A percentile compares a stretch with the other conserved stretches of the same genome.
Evolutionary conservation across 2,113 vertebrate species (phyloP).

Genomic region (Oryctolagus cuniculus): mOryCun1.1 NC_091448.1:35320001-35320500

Average conservation of each 20-base stretch:
- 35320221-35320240: constrained; percentile 10
- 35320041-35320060: constrained; percentile 40
- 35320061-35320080: constrained; percentile 37
- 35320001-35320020: not conserved
- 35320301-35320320: not conserved
- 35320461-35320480: constrained; percentile 19
- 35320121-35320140: constrained; percentile 31
- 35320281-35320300: not conserved
- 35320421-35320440: not conserved
- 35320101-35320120: constrained; percentile 29
- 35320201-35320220: not conserved
- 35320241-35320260: constrained; percentile 45
- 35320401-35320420: not conserved
- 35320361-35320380: not conserved
- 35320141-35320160: not conserved
- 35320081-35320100: constrained; percentile 50
- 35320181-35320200: constrained; percentile 29
- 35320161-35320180: constrained; percentile 28
- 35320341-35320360: not conserved
- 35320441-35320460: not conserved
- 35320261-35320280: constrained; percentile 23
- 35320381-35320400: not conserved
- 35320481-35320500: not conserved
- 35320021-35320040: constrained; percentile 51
- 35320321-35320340: not conserved